Conservation (phyloP, 1,140 invertebrate genomes). For the Brachionus koreanus region DNA sequence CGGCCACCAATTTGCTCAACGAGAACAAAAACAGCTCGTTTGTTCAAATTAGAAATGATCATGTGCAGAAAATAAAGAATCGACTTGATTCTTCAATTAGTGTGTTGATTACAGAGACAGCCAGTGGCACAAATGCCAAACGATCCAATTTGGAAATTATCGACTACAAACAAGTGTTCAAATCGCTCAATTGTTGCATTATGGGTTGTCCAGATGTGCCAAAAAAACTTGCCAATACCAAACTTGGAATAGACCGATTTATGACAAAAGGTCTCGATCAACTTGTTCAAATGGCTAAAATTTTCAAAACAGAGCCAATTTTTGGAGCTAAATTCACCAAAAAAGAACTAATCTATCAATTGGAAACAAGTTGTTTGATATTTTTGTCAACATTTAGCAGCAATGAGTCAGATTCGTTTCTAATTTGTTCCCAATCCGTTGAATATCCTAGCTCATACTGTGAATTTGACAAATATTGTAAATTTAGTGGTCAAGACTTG, state of each 20-base stretch:
- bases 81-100: neutral
- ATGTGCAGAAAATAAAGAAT: slow-evolving; percentile 22
- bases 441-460: slow-evolving; percentile 4
- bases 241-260: neutral
- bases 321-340: slow-evolving; percentile 30
- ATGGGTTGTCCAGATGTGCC: slow-evolving; percentile 24
- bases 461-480: slow-evolving; percentile 41
- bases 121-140: slow-evolving; percentile 34
- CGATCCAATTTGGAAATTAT: slow-evolving; percentile 28
- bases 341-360: slow-evolving; percentile 28
- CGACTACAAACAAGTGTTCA: neutral
- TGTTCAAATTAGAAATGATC: slow-evolving; percentile 22
- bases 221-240: neutral
- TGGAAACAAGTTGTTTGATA: slow-evolving; percentile 16
- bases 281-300: neutral
- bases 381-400: slow-evolving; percentile 28
- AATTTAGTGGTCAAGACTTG: slow-evolving; percentile 24
- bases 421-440: slow-evolving; percentile 17
- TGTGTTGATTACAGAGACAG: slow-evolving; percentile 24
- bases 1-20: neutral
- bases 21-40: neutral
- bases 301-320: slow-evolving; percentile 20
- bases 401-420: slow-evolving; percentile 33
- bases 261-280: neutral
- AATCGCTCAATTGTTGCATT: neutral